Evolutionary conservation across 2,113 vertebrate species (phyloP), one percentile per base, ranked within the genome.

Genomic region (Tupaia tana): DNA sequence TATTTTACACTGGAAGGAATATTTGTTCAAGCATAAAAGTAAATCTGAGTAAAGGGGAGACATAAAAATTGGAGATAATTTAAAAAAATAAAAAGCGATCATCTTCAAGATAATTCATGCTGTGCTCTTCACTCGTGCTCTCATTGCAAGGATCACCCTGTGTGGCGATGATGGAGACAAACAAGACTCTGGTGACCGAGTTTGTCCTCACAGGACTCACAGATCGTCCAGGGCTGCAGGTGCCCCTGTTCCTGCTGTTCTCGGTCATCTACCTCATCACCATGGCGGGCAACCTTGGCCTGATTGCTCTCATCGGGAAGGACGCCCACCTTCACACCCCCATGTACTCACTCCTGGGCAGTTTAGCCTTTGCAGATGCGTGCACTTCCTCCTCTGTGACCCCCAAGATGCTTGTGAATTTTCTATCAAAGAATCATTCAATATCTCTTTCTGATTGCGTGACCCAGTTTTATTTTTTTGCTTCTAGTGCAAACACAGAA

Each of bases 401-500:
- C 34, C 97, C 96, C 16, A 96, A 67, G 27, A 97, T 97, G 96
- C 58, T 97, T 27, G n/a, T 86, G 25, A 90, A 75, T 69, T 90
- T 97, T 64, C 92, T 96, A 77, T 87, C 69, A 82, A 61, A 79
- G 15, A 63, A 96, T 93, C 81, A 92, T 7, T 52, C 24, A 6
- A 94, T 81, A 61, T 86, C 94, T 3, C 18, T 96, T 0, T 18
- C 12, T 90, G 95, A 90, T 12, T 97, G 96, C 12, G 83, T 97
- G 16, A 89, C 59, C 2, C 96, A 97, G 14, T 97, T 97, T 92
- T 97, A 90, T 78, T 64, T 93, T 89, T 96, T 97, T 95, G 93
- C 87, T 73, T 95, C 90, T n/a, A 93, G 94, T 86, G 97, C 95
- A 59, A 97, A 90, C 6, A 96, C 97, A 54, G 97, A 98, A 82